These are phyloP conservation scores for Calliopsis andreniformis DNA, from an alignment of 1,140 invertebrate genomes.

Conservation along the genomic window DNA sequence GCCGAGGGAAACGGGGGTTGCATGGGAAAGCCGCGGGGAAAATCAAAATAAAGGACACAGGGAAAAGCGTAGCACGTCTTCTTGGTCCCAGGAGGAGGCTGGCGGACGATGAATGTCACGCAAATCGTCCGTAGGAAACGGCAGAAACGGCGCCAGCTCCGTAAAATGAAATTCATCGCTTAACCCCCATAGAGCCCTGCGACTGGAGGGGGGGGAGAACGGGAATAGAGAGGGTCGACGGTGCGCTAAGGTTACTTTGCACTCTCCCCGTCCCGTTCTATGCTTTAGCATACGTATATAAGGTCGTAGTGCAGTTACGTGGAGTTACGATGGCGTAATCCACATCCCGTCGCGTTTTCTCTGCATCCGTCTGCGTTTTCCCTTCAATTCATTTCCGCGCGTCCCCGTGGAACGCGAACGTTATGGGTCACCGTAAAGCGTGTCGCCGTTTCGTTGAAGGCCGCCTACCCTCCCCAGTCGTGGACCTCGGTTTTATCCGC, in stretches of 20 bases:
- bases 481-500: constrained; percentile 21
- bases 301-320: constrained; percentile 55
- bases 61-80: neutral
- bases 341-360: constrained; percentile 42
- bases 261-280: constrained; percentile 43
- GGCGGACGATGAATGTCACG: constrained; percentile 28
- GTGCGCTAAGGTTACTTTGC: constrained; percentile 34
- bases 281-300: constrained; percentile 68
- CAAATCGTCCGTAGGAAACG: constrained; percentile 44
- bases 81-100: neutral
- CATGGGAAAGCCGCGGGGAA: constrained; percentile 1
- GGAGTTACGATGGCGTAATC: constrained; percentile 68
- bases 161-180: constrained; percentile 62
- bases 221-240: neutral
- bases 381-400: constrained; percentile 54
- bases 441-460: constrained; percentile 67
- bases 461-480: constrained; percentile 57
- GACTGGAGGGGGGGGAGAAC: neutral
- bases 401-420: constrained; percentile 55
- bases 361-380: constrained; percentile 17
- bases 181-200: constrained; percentile 17
- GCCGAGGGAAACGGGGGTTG: no score
- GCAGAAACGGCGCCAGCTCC: constrained; percentile 41
- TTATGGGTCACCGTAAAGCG: constrained; percentile 71
- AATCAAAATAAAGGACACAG: constrained; percentile 34